A percentile compares a stretch with the other conserved stretches of the same genome.
phyloP scores from a whole-genome alignment of 2,888 invertebrate genomes.

The Troides helena region DNA sequence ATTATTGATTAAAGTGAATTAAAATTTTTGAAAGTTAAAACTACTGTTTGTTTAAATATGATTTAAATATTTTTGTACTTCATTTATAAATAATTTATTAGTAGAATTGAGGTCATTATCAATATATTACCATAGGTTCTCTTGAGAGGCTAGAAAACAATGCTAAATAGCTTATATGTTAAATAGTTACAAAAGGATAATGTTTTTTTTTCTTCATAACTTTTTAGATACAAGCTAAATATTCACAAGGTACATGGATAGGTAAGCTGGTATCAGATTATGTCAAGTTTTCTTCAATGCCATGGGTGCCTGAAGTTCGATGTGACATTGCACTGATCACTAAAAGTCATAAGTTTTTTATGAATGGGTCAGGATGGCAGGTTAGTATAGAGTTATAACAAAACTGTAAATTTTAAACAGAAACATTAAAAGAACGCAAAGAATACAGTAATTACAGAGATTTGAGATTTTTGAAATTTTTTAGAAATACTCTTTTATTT shows the following conservation, averaged over 20 bases:
- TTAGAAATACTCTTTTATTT: too few relatives aligned
- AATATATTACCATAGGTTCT: not conserved
- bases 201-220: slow-evolving; percentile 10
- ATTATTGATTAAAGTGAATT: too few relatives aligned
- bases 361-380: slow-evolving; percentile 82
- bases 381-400: slow-evolving; percentile 41
- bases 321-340: slow-evolving; percentile 80
- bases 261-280: slow-evolving; percentile 76
- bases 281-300: slow-evolving; percentile 66
- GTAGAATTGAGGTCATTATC: not conserved
- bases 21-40: too few relatives aligned
- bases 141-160: not conserved
- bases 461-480: too few relatives aligned
- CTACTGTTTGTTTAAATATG: too few relatives aligned
- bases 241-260: slow-evolving; percentile 81
- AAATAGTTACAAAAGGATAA: not conserved
- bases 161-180: not conserved
- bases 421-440: too few relatives aligned
- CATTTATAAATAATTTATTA: not conserved
- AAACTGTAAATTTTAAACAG: too few relatives aligned
- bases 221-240: slow-evolving; percentile 67
- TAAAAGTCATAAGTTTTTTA: slow-evolving; percentile 78
- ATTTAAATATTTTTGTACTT: too few relatives aligned
- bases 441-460: too few relatives aligned
- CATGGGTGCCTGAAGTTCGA: slow-evolving; percentile 62